Evolutionary conservation across 1,140 invertebrate genomes (phyloP).

Genomic region (Rhopalosiphum padi): DNA sequence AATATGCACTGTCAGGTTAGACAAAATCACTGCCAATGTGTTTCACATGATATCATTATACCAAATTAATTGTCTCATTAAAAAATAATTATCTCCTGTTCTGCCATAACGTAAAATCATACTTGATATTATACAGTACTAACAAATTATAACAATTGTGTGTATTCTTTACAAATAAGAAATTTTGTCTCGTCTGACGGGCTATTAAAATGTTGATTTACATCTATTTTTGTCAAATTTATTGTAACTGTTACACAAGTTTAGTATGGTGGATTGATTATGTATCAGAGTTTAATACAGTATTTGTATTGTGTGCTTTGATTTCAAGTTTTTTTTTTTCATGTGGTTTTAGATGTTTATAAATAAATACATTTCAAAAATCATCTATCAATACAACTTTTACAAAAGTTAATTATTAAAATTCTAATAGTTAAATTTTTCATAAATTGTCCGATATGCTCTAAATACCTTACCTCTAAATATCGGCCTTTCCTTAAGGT

Average conservation of each 20-base stretch:
- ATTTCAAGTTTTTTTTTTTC: background rate
- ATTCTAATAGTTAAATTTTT: background rate
- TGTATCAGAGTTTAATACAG: background rate
- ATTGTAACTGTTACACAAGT: background rate
- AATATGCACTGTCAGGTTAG: background rate
- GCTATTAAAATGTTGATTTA: background rate
- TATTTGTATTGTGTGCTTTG: background rate
- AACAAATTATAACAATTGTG: too few species aligned
- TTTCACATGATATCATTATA: background rate
- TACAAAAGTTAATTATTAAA: background rate
- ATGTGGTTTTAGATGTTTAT: background rate
- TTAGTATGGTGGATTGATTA: background rate
- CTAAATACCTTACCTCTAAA: background rate
- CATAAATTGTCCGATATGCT: background rate
- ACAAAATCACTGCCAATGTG: background rate
- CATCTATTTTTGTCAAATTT: background rate
- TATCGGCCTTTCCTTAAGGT: too few species aligned
- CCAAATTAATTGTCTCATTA: too few species aligned
- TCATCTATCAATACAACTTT: background rate
- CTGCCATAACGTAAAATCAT: too few species aligned
- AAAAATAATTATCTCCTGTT: too few species aligned
- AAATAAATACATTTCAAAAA: background rate
- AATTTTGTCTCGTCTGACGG: background rate
- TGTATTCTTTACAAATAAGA: background rate
- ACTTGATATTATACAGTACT: too few species aligned